Base-by-base conservation (phyloP, 2,797 vertebrate genomes). In the Somateria mollissima region DNA sequence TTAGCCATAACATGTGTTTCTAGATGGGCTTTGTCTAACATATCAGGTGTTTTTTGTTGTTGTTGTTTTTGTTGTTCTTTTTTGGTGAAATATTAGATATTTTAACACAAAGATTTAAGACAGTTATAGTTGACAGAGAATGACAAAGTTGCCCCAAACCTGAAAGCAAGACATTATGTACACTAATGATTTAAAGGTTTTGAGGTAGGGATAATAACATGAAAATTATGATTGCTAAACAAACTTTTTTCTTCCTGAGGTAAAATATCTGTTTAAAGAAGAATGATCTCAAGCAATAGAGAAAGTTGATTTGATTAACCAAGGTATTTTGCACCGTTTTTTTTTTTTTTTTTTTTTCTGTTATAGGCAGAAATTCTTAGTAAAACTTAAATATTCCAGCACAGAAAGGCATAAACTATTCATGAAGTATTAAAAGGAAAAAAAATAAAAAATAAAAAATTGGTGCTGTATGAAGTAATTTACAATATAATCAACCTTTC, bases 211-310 rank as follows among this genome's bases (percentile, higher is more conserved):
- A 13, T 92, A 72, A 72, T 27, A 21, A 93, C 95, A 80, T 74
- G 2, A 83, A 93, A 93, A 90, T 64, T 73, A 53, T 77, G 2
- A 20, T 82, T 86, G 17, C 85, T 82, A 57, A 66, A 79, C 60
- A 93, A 87, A 49, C 8, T 6, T 90, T 93, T 85, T 93, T 18
- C 67, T 79, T 62, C 47, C 47, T 78, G 34, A 75, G 58, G 90
- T 84, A 87, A 85, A 47, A 37, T 32, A 74, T 74, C 34, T 88
- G 53, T 94, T 95, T 82, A 81, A 94, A 84, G 64, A 81, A 92
- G 39, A 76, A 90, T 62, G 15, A 41, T 47, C 56, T 84, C 88
- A 90, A 84, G 20, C 30, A 14, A 27, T 41, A n/a, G 13, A 60
- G 62, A 11, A 70, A 6, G 10, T 57, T 83, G 43, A 37, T 34